A percentile compares a stretch with the other conserved stretches of the same genome.
Evolutionary conservation across 2,113 vertebrate genomes (phyloP).

Genomic region (Rhea americana): DNA sequence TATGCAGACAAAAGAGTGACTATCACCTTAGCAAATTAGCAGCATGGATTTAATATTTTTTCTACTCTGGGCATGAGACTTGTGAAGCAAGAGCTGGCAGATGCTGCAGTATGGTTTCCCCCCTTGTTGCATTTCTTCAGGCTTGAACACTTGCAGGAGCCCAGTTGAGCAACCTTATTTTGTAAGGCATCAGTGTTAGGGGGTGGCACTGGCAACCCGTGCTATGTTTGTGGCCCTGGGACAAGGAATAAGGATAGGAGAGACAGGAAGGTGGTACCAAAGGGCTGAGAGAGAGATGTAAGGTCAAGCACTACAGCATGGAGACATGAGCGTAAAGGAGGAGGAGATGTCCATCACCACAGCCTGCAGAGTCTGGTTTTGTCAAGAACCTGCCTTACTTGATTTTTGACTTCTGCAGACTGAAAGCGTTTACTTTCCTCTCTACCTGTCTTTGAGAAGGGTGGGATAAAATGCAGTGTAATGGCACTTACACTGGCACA

Average conservation of each 20-base stretch:
- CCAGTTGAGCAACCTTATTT: neutral
- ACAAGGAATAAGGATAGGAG: neutral
- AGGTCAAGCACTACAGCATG: neutral
- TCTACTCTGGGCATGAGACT: neutral
- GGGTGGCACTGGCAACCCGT: neutral
- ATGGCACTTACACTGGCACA: neutral
- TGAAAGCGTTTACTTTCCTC: neutral
- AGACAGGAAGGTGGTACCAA: neutral
- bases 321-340: neutral
- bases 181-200: neutral
- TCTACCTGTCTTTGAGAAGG: neutral
- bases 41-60: neutral
- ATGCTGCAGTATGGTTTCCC: neutral
- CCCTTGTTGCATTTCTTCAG: rapidly evolving
- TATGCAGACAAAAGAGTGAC: neutral
- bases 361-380: neutral
- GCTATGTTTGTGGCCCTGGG: neutral
- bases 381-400: neutral
- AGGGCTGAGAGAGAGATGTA: neutral
- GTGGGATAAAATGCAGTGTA: neutral
- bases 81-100: neutral
- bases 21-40: neutral
- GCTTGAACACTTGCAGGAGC: neutral
- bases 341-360: neutral
- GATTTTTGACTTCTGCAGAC: neutral